Percentiles rank a stretch among this genome's conserved stretches.
Evolutionary conservation across 2,113 vertebrate genomes (phyloP).

Genomic region (Nerophis ophidion): DNA sequence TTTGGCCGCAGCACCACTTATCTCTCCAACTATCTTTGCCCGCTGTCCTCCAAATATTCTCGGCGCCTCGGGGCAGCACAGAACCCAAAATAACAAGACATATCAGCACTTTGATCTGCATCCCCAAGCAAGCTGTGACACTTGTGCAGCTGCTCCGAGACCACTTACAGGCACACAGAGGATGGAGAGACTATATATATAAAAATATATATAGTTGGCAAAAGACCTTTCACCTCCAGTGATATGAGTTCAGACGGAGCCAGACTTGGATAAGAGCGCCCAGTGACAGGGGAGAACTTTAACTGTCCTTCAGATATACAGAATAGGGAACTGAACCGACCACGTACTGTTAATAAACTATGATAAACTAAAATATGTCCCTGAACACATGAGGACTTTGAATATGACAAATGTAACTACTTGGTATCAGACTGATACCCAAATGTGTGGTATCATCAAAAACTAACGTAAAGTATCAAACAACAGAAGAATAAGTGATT

Average conservation of each 20-base stretch:
- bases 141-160: constrained; percentile 61
- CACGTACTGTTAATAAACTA: background rate
- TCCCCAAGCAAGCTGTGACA: constrained; percentile 65
- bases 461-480: too few species aligned
- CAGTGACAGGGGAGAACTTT: constrained; percentile 48
- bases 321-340: constrained; percentile 8
- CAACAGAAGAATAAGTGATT: too few species aligned
- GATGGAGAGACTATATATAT: constrained; percentile 33
- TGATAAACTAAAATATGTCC: background rate
- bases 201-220: constrained; percentile 32
- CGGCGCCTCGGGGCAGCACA: constrained; percentile 36
- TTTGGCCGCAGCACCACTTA: constrained; percentile 27
- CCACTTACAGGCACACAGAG: constrained; percentile 49
- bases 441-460: too few species aligned
- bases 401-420: too few species aligned
- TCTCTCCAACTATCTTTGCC: constrained; percentile 29
- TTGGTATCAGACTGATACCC: too few species aligned
- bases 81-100: constrained; percentile 64
- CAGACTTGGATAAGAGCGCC: constrained; percentile 56
- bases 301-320: constrained; percentile 47
- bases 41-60: constrained; percentile 44
- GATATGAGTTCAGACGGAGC: constrained; percentile 58
- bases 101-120: constrained; percentile 70
- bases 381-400: too few species aligned
- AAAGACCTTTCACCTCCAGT: constrained; percentile 45